Evolutionary conservation across 2,113 vertebrate genomes (phyloP), one percentile per base, ranked within the genome.

Genomic region (Gobiocypris rarus): DNA sequence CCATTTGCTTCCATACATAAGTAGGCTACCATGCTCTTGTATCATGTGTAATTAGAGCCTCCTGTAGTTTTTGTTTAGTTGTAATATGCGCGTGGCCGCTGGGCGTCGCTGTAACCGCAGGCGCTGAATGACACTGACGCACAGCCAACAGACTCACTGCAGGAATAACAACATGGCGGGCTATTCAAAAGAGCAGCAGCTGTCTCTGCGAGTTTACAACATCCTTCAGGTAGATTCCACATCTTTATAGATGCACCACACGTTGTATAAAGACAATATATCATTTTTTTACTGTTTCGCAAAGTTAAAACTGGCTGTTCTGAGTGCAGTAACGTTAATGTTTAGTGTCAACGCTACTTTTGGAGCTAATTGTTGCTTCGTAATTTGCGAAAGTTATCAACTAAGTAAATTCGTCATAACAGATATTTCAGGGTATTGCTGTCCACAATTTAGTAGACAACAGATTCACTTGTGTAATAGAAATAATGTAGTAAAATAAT

Each of bases 141-240:
- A 54, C 26, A 9, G 70, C 4, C 28, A 54, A 19, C 17, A 9
- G 61, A 38, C 70, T n/a, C 74, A 1, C 45, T 31, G 48, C 75
- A 58, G 75, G 19, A n/a, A 63, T 6, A 48, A 31, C 43, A 75
- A 14, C 71, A 95, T 95, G 93, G 94, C 94, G 93, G 93, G 87
- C 22, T 38, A 63, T 91, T 90, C 84, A 73, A 92, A 85, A 80
- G 88, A 93, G 8, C 59, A 89, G 8, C 76, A 81, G 3, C 65
- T 92, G 0, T 84, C 77, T 0, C 73, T 56, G 2, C 10, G 61
- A 22, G 82, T 95, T 54, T 95, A 92, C 71, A 56, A 24, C 14
- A 67, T 11, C 0, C 81, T 95, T 14, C 91, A 93, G 87, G 94
- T 95, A 92, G 22, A 7, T 14, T 58, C 17, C 45, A 17, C 11